Evolutionary conservation across 2,888 invertebrate genomes (phyloP), one percentile per base, ranked within the genome.

Genomic region (Pardosa pseudoannulata): DNA sequence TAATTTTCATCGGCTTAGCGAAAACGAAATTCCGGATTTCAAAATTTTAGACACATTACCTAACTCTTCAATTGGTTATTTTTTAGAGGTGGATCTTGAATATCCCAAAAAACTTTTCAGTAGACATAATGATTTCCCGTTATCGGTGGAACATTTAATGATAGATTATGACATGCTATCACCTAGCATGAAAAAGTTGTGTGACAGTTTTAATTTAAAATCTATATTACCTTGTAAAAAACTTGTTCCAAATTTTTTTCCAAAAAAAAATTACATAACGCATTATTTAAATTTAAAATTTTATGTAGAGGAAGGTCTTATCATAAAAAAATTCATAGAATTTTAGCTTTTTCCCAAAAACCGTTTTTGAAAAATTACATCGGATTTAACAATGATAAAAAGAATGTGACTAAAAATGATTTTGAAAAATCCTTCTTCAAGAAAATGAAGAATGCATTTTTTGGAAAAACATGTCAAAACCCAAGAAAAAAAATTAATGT

Each of bases 221-320:
- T 16, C 7, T 2, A 64, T 9, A 13, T 19, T 64, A 56, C 19
- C 56, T 9, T 19, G 56, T 23, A n/a, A 27, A 23, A 56, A 56
- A 56, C 19, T 56, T 19, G 27, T 27, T 6, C 56, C 56, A 36
- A 75, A 74, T 28, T 23, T 41, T 1, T 27, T 9, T 23, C 23
- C 19, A n/a, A n/a, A 41, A 41, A 73, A 68, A 67, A 76, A 76
- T 41, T 76, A 67, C 31, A 39, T 76, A n/a, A 64, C 64, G 11
- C 75, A 76, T 76, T 65, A 67, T 67, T 67, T 76, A 46, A 76
- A 76, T 29, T 76, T 76, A 76, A 23, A 76, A 76, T 67, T 67
- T 32, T 67, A 67, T 19, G 1, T 76, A 23, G 65, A 68, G 39
- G 67, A 76, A n/a, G 76, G 76, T 9, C 31, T 76, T 46, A 31